Evolutionary conservation across 2,113 vertebrate species (phyloP), one percentile per base, ranked within the genome.

Genomic region (Menidia beryllina): DNA sequence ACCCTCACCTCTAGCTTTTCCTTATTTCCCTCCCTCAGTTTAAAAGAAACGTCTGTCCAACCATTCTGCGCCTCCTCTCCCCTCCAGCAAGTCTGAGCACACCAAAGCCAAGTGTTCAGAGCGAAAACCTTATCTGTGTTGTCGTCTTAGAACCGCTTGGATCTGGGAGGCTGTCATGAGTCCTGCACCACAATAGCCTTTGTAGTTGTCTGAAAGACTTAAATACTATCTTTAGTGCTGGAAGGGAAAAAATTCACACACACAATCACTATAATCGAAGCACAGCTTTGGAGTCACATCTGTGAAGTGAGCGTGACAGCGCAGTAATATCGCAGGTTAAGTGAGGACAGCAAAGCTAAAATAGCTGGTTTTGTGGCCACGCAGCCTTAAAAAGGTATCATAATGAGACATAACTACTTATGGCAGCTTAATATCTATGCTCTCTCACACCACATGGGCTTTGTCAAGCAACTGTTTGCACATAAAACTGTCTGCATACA

Each of bases 351-450:
- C 13, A 26, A 69, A 64, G 69, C 72, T 81, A 83, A 89, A 89
- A 78, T 76, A 77, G 68, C 72, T 82, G 51, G 79, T 88, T 88
- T 82, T 86, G 82, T 64, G 62, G 55, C 69, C 24, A 36, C 50
- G 75, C 45, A 69, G 80, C 56, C 65, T 85, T 83, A 60, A 84
- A 86, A 75, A 84, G 74, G 69, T 73, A 65, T 86, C 70, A 79
- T 84, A 86, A 89, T 88, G 82, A 89, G 80, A 86, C 76, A 25
- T 83, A 86, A 90, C 64, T 66, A 82, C 80, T 85, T 91, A 84
- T 91, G 89, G 81, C 87, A 88, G 82, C 75, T 84, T 78, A 88
- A 85, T 86, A 38, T 86, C 81, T 77, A 52, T 82, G 80, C 80
- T 69, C 62, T 25, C 71, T 52, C 57, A 52, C 57, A 69, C 69